These are phyloP conservation scores for Acleris emargana DNA, from an alignment of 2,888 invertebrate species.

Conservation along the genomic window DNA sequence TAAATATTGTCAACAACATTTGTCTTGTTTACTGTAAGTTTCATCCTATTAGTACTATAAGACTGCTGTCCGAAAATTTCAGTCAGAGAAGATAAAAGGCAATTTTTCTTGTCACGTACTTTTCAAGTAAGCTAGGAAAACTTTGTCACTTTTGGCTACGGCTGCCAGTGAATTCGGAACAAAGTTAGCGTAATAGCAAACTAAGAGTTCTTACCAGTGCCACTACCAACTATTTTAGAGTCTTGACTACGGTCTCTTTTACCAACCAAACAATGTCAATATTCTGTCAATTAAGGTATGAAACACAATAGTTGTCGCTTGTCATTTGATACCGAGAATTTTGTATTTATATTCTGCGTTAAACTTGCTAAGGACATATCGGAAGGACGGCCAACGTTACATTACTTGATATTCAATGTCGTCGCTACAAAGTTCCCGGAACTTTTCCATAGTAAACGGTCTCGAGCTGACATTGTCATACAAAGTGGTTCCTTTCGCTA, in stretches of 20 bases:
- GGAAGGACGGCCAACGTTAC: slow-evolving; percentile 64
- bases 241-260: neutral
- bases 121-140: slow-evolving; percentile 16
- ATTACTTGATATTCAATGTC: slow-evolving; percentile 66
- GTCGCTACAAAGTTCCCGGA: slow-evolving; percentile 65
- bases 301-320: neutral
- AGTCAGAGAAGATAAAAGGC: neutral
- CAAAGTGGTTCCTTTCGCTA: slow-evolving; percentile 45
- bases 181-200: neutral
- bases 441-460: slow-evolving; percentile 56
- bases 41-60: neutral
- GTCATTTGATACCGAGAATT: slow-evolving; percentile 15
- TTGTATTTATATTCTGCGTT: slow-evolving; percentile 21
- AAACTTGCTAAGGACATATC: slow-evolving; percentile 28
- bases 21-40: neutral
- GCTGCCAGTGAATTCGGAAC: slow-evolving; percentile 1
- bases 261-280: neutral
- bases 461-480: slow-evolving; percentile 44
- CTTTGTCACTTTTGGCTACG: slow-evolving; percentile 21
- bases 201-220: neutral
- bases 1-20: neutral
- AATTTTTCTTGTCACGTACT: slow-evolving; percentile 25
- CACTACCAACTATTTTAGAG: neutral
- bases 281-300: neutral
- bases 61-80: neutral